A percentile compares a stretch with the other conserved stretches of the same genome.
phyloP scores from a whole-genome alignment of 2,888 invertebrate species.

The Drosophila atroscutellata region DNA sequence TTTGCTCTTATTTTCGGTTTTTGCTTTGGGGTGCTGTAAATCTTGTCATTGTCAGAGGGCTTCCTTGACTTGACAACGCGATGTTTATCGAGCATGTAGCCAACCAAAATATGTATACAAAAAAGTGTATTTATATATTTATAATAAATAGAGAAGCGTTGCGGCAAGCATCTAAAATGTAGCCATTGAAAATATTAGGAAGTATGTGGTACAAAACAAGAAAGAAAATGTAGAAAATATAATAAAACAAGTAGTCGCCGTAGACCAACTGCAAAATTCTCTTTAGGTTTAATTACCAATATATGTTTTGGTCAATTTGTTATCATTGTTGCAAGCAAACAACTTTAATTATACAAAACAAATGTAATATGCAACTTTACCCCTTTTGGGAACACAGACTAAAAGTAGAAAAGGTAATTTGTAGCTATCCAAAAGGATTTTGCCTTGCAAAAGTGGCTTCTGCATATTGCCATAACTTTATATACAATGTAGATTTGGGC shows the following conservation, averaged over 20 bases:
- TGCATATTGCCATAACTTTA: slow-evolving; percentile 30
- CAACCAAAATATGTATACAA: slow-evolving; percentile 12
- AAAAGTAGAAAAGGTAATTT: slow-evolving; percentile 29
- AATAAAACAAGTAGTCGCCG: not conserved
- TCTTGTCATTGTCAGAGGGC: slow-evolving; percentile 65
- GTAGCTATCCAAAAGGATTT: slow-evolving; percentile 14
- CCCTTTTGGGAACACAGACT: not conserved
- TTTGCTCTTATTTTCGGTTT: slow-evolving; percentile 23
- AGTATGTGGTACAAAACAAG: slow-evolving; percentile 38
- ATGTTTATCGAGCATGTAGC: slow-evolving; percentile 63
- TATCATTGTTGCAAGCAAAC: not conserved
- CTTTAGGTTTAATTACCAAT: not conserved
- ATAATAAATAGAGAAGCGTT: slow-evolving; percentile 41
- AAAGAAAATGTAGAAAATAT: slow-evolving; percentile 3
- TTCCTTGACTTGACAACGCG: slow-evolving; percentile 45
- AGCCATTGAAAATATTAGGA: slow-evolving; percentile 32
- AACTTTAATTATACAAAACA: not conserved
- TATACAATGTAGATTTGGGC: slow-evolving; percentile 3
- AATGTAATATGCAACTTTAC: not conserved
- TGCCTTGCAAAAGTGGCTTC: slow-evolving; percentile 10
- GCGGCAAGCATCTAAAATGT: slow-evolving; percentile 35
- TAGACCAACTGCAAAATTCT: not conserved
- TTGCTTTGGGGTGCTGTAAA: slow-evolving; percentile 64
- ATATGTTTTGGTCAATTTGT: not conserved
- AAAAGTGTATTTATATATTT: slow-evolving; percentile 2